Percentiles rank a stretch among this genome's conserved stretches.
Conservation (phyloP, 1,140 invertebrate species). For the Drosophila oshimai region DNA sequence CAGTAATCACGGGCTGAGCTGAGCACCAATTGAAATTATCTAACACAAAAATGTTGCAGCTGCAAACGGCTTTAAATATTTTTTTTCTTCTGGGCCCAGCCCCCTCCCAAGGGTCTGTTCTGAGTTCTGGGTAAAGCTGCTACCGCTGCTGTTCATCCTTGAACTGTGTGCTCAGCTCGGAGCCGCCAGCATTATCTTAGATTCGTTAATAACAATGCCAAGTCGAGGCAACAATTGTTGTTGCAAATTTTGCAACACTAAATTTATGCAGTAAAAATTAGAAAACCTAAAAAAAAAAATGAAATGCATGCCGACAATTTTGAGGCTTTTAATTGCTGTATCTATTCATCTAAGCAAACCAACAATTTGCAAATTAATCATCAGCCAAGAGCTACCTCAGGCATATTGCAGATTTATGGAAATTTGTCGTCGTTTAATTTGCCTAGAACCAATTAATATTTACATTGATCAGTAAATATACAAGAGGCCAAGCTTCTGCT, state of each 20-base stretch:
- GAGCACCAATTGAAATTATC: slow-evolving; percentile 63
- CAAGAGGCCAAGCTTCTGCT: slow-evolving; percentile 11
- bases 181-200: slow-evolving; percentile 34
- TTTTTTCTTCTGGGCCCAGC: not conserved
- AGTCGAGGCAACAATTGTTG: slow-evolving; percentile 41
- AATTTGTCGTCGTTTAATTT: slow-evolving; percentile 17
- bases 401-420: slow-evolving; percentile 21
- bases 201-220: slow-evolving; percentile 69
- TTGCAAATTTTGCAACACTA: slow-evolving; percentile 53
- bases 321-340: slow-evolving; percentile 37
- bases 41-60: slow-evolving; percentile 61
- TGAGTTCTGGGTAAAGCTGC: slow-evolving; percentile 27
- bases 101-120: slow-evolving; percentile 49
- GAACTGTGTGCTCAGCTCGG: slow-evolving; percentile 49
- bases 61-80: slow-evolving; percentile 25
- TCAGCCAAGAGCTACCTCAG: not conserved
- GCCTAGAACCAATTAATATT: slow-evolving; percentile 51
- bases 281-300: slow-evolving; percentile 22
- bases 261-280: slow-evolving; percentile 61
- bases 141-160: slow-evolving; percentile 58
- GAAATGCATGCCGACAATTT: slow-evolving; percentile 46
- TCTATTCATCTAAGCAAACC: slow-evolving; percentile 36
- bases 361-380: slow-evolving; percentile 52
- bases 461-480: slow-evolving; percentile 23
- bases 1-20: slow-evolving; percentile 34